A percentile compares a stretch with the other conserved stretches of the same genome.
Evolutionary conservation across 2,888 invertebrate genomes (phyloP).

Genomic region (Physocephala rufipes): DNA sequence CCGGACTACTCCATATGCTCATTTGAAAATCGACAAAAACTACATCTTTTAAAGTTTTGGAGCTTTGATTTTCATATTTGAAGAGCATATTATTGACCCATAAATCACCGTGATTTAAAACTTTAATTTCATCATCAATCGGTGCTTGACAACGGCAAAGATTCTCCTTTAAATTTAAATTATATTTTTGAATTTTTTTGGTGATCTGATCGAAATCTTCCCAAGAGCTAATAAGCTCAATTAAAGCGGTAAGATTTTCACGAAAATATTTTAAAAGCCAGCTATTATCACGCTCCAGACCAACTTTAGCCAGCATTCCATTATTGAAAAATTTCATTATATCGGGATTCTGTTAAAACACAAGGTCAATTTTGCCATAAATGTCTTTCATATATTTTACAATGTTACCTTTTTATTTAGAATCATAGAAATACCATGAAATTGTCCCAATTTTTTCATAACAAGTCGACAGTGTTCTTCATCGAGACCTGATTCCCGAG

Average conservation of each 20-base stretch:
- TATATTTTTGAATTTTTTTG: slow-evolving; percentile 54
- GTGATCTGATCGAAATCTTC: slow-evolving; percentile 65
- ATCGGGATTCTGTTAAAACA: slow-evolving; percentile 33
- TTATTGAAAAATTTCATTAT: slow-evolving; percentile 47
- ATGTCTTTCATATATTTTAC: neutral
- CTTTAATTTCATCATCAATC: slow-evolving; percentile 55
- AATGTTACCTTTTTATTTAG: slow-evolving; percentile 66
- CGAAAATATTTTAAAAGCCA: slow-evolving; percentile 50
- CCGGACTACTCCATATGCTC: slow-evolving; percentile 60
- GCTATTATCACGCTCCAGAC: slow-evolving; percentile 47
- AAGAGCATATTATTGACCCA: slow-evolving; percentile 69
- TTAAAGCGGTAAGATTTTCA: slow-evolving; percentile 49
- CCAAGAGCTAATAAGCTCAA: slow-evolving; percentile 62
- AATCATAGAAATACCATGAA: slow-evolving; percentile 69
- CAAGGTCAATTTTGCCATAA: neutral
- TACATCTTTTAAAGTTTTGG: slow-evolving; percentile 44
- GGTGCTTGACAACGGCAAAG: slow-evolving; percentile 52
- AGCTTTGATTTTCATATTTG: slow-evolving; percentile 54
- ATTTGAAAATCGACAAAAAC: slow-evolving; percentile 61
- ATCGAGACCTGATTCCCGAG: slow-evolving; percentile 68
- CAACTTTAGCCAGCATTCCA: slow-evolving; percentile 52
- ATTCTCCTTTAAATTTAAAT: slow-evolving; percentile 47
- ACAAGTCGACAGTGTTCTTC: slow-evolving; percentile 67
- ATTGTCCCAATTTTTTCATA: slow-evolving; percentile 67
- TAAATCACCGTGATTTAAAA: slow-evolving; percentile 68